These are phyloP conservation scores for Eutrigla gurnardus DNA, from an alignment of 2,797 vertebrate genomes.

Conservation along the genomic window DNA sequence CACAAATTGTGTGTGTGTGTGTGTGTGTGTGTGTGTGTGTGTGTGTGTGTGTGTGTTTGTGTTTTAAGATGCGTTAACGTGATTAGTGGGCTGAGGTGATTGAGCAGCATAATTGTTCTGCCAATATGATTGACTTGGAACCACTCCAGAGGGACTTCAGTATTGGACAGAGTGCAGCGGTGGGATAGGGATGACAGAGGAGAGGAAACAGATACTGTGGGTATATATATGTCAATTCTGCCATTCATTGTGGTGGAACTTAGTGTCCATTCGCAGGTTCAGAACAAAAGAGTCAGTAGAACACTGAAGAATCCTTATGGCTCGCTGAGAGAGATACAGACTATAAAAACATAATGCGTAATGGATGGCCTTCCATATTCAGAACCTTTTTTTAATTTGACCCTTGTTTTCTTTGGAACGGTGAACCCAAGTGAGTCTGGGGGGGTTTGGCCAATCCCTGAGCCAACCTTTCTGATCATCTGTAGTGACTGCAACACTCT, in stretches of 20 bases:
- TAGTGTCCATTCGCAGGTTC: slow-evolving; percentile 12
- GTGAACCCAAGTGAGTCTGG: background rate
- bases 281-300: background rate
- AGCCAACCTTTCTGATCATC: no score
- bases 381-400: background rate
- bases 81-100: slow-evolving; percentile 36
- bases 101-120: slow-evolving; percentile 46
- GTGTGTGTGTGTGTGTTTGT: background rate
- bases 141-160: slow-evolving; percentile 23
- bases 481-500: no score
- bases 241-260: slow-evolving; percentile 3
- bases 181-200: slow-evolving; percentile 26
- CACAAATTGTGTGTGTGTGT: background rate
- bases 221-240: background rate
- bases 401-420: background rate
- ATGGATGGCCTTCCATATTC: background rate
- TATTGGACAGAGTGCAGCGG: slow-evolving; percentile 1
- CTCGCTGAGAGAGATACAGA: background rate
- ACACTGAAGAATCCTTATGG: background rate
- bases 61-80: slow-evolving; percentile 9
- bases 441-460: no score
- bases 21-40: background rate
- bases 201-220: slow-evolving; percentile 4
- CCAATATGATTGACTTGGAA: slow-evolving; percentile 45
- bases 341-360: background rate